These are phyloP conservation scores for Steatornis caripensis DNA, from an alignment of 2,113 vertebrate genomes.

Conservation along the genomic window DNA sequence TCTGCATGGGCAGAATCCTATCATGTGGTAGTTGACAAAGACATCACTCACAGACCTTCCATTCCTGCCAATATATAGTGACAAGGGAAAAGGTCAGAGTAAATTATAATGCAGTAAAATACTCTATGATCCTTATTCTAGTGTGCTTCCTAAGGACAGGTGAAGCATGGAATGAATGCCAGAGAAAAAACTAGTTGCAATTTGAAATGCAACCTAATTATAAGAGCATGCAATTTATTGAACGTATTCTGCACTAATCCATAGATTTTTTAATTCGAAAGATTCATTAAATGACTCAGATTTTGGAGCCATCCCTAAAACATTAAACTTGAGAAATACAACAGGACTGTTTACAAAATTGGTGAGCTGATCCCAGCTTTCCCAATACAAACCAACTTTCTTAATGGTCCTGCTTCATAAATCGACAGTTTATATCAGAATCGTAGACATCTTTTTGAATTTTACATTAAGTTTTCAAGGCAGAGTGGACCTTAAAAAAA, in stretches of 20 bases:
- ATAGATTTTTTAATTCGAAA: neutral
- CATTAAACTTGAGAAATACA: neutral
- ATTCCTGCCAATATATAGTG: neutral
- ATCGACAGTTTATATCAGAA: neutral
- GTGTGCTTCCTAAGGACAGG: neutral
- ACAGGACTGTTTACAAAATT: neutral
- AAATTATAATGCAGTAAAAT: neutral
- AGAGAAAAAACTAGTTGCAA: neutral
- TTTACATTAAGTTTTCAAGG: fast-evolving
- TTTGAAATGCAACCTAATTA: neutral
- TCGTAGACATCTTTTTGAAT: neutral
- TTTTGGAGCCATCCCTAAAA: neutral
- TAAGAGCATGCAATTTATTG: neutral
- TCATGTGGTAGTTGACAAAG: neutral
- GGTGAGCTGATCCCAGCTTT: neutral
- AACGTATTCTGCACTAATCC: neutral
- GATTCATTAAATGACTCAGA: neutral
- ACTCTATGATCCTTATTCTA: neutral
- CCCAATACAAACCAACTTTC: neutral
- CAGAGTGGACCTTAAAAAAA: neutral
- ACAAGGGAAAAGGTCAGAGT: neutral
- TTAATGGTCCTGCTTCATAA: neutral
- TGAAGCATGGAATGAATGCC: neutral
- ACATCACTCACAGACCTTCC: neutral
- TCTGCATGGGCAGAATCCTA: neutral